Evolutionary conservation across 2,888 invertebrate genomes (phyloP).

Genomic region (Coelinius sp.): DNA sequence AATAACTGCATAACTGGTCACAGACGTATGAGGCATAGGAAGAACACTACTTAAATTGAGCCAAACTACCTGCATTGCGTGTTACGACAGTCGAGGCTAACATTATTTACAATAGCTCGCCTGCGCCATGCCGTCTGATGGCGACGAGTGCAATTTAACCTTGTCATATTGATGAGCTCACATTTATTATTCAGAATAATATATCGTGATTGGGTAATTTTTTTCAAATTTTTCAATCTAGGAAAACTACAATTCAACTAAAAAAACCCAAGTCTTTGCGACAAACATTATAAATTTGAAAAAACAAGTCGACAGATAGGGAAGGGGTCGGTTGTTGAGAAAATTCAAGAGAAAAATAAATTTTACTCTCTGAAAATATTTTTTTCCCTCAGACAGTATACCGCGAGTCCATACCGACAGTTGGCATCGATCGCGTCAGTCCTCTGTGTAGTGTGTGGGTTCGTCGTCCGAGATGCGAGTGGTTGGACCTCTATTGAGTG

Average conservation of each 20-base stretch:
- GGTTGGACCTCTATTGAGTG: background rate
- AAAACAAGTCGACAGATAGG: no score
- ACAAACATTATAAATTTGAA: no score
- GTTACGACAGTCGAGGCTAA: background rate
- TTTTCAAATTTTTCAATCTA: no score
- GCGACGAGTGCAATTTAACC: slow-evolving; percentile 20
- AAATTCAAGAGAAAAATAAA: no score
- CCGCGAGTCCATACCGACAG: no score
- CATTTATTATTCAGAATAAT: background rate
- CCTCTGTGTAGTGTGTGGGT: slow-evolving; percentile 48
- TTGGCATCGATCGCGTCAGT: slow-evolving; percentile 52
- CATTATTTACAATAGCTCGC: background rate
- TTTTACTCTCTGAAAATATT: no score
- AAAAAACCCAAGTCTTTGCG: no score
- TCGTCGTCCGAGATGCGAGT: slow-evolving; percentile 51
- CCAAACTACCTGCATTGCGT: slow-evolving; percentile 19
- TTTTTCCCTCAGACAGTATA: no score
- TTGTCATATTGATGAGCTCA: background rate
- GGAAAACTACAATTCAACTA: no score
- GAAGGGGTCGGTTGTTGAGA: no score
- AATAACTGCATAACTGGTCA: background rate
- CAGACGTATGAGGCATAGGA: background rate
- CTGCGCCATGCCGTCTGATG: slow-evolving; percentile 14
- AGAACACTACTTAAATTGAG: background rate
- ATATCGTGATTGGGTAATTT: background rate